Evolutionary conservation across 2,888 invertebrate genomes (phyloP).

Genomic region (Prosapia bicincta): DNA sequence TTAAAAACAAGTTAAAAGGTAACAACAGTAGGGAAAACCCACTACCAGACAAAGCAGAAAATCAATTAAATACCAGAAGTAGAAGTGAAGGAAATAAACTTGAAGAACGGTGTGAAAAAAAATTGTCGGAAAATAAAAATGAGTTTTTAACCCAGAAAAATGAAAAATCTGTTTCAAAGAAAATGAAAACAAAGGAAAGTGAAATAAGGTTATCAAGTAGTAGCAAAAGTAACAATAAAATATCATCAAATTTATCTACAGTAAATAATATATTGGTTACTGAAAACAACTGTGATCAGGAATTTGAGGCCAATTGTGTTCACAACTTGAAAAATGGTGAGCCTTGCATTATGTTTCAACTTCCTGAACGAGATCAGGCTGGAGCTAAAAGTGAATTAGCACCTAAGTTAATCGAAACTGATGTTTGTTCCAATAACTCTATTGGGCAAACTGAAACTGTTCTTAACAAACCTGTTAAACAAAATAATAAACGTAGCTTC

Average conservation of each 20-base stretch:
- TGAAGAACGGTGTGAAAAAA: too few species aligned
- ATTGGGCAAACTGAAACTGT: too few species aligned
- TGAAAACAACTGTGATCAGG: background rate
- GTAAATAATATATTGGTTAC: background rate
- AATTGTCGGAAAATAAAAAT: background rate
- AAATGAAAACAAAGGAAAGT: background rate
- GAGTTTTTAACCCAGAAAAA: background rate
- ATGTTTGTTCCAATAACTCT: too few species aligned
- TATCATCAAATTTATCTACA: background rate
- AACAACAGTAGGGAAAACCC: background rate
- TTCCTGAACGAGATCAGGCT: background rate
- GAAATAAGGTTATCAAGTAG: background rate
- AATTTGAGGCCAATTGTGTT: too few species aligned
- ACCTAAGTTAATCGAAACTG: background rate
- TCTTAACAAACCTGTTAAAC: too few species aligned
- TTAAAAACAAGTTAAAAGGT: background rate
- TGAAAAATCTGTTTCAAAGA: background rate
- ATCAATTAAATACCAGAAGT: background rate
- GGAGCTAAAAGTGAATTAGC: too few species aligned
- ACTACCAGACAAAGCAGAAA: background rate
- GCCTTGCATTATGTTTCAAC: background rate
- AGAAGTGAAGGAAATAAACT: too few species aligned
- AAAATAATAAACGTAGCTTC: too few species aligned
- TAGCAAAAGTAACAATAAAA: background rate
- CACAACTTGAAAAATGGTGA: background rate